Percentiles rank a stretch among this genome's conserved stretches.
Evolutionary conservation across 1,140 invertebrate species (phyloP).

Genomic region (Zaprionus ornatus): DNA sequence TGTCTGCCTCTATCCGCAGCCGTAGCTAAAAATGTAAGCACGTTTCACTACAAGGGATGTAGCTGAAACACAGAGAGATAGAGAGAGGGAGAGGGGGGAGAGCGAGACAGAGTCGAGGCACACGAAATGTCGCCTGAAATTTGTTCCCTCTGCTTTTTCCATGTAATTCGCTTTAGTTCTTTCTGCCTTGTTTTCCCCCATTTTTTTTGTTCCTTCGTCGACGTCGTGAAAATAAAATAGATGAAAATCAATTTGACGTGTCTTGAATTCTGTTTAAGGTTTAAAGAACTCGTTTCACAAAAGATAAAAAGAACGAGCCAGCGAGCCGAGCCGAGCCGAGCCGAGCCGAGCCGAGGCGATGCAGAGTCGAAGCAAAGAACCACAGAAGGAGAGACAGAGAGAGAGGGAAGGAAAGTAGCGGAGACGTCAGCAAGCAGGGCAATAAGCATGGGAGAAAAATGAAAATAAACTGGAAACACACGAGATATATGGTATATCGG

Average conservation of each 20-base stretch:
- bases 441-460: constrained; percentile 5
- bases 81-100: background rate
- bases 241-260: constrained; percentile 81
- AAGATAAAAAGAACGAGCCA: constrained; percentile 45
- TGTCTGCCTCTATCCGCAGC: constrained; percentile 12
- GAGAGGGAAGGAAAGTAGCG: background rate
- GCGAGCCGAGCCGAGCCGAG: background rate
- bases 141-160: constrained; percentile 54
- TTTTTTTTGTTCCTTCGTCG: constrained; percentile 17
- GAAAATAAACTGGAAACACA: constrained; percentile 4
- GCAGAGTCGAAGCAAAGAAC: too few relatives aligned
- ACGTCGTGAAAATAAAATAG: constrained; percentile 73
- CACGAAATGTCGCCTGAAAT: constrained; percentile 52
- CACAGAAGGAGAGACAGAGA: background rate
- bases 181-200: constrained; percentile 26
- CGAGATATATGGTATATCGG: background rate
- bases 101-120: constrained; percentile 4
- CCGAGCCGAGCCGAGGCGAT: background rate
- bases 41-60: constrained; percentile 55
- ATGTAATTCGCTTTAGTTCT: constrained; percentile 62
- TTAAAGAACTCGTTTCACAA: constrained; percentile 77
- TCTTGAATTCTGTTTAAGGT: constrained; percentile 76
- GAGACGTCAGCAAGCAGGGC: constrained; percentile 1
- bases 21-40: constrained; percentile 58
- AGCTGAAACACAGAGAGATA: constrained; percentile 9